Base-by-base conservation (phyloP, 2,113 vertebrate genomes). In the Penelope pileata region DNA sequence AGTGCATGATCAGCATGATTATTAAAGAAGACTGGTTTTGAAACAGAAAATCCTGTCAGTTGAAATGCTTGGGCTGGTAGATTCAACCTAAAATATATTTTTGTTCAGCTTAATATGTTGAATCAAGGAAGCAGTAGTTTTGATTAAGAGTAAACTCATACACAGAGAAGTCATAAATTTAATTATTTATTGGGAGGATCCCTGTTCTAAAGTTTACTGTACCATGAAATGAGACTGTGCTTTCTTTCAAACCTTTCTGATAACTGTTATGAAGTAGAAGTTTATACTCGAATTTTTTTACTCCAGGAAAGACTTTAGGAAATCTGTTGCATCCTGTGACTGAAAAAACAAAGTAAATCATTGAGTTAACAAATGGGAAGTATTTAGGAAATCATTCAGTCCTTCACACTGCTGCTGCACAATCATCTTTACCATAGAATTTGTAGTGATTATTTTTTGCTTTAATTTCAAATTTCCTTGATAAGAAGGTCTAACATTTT, bases 211-310 rank as follows among this genome's bases (percentile, higher is more conserved):
- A 97, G 87, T 88, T 91, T 92, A 94, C 78, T 96, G 93, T 97
- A 97, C 94, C 97, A 92, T 98, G 97, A 98, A 98, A 97, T 97
- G 97, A 93, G 63, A 92, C 83, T 91, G 47, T 94, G 90, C 87
- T 94, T 95, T 95, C 79, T 80, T 91, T 96, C 88, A 96, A 94
- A 94, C 48, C 56, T 96, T 88, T 93, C 86, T 91, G 91, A 85
- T 51, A 94, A 94, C 58, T 22, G 70, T 91, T 96, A 96, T 93
- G 77, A 93, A 70, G 50, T 81, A 87, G 47, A 47, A 79, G 30
- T 40, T 75, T 94, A 81, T 15, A 53, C 12, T 17, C 48, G 6
- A 92, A 91, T 45, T n/a, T 63, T 95, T 90, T 97, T 59, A 92
- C 40, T 88, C 69, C 17, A 83, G 60, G 90, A 91, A 74, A 83